A percentile compares a stretch with the other conserved stretches of the same genome.
Conservation (phyloP, 2,113 vertebrate genomes). For the Anolis sagrei region DNA sequence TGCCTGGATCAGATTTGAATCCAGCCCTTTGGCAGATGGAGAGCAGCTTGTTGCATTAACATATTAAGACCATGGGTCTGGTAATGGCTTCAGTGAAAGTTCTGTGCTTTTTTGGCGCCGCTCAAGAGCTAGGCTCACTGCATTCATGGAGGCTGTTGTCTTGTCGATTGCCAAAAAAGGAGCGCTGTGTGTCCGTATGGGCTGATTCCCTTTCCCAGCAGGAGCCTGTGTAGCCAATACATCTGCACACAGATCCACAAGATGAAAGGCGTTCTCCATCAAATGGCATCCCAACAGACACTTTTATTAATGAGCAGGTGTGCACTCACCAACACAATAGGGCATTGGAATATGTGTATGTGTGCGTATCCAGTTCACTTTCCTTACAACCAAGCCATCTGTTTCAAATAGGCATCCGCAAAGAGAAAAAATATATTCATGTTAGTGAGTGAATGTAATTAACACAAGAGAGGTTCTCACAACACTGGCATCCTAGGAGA, state of each 20-base stretch:
- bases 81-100: background rate
- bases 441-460: background rate
- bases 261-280: constrained; percentile 22
- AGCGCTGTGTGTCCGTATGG: background rate
- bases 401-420: background rate
- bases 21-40: background rate
- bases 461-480: background rate
- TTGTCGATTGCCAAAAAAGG: background rate
- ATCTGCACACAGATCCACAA: constrained; percentile 35
- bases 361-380: no score
- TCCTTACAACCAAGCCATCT: no score
- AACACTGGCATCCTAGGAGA: no score
- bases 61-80: fast-evolving
- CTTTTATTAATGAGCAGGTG: background rate
- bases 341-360: background rate
- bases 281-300: constrained; percentile 18
- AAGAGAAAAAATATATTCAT: background rate
- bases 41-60: background rate
- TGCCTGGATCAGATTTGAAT: background rate
- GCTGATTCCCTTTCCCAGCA: background rate
- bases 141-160: background rate
- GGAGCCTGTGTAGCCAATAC: constrained; percentile 40
- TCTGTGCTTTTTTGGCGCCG: background rate
- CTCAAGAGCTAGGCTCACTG: background rate
- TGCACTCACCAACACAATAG: background rate